Evolutionary conservation across 2,888 invertebrate genomes (phyloP).

Genomic region (Caenorhabditis sp.): DNA sequence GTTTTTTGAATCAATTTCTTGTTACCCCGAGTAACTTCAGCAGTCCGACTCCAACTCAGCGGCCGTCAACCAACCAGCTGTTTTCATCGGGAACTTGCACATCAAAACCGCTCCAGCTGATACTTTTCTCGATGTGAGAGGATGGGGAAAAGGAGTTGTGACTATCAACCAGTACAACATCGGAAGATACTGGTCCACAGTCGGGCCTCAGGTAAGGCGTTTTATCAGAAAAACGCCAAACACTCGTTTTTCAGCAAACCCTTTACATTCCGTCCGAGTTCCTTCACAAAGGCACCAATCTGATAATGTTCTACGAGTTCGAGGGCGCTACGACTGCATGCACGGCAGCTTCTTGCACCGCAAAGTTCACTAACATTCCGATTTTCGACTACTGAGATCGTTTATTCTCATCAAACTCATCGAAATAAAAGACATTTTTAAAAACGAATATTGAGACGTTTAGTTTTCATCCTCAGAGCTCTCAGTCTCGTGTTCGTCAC

Average conservation of each 20-base stretch:
- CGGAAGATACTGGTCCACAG: slow-evolving; percentile 82
- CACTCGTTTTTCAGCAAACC: slow-evolving; percentile 54
- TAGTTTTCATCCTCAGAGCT: slow-evolving; percentile 44
- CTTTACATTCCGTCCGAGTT: slow-evolving; percentile 46
- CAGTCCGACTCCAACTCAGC: neutral
- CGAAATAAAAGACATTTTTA: neutral
- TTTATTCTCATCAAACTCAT: no score
- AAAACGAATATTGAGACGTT: neutral
- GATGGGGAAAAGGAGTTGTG: slow-evolving; percentile 80
- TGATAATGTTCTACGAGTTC: slow-evolving; percentile 56
- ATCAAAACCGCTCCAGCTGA: slow-evolving; percentile 49
- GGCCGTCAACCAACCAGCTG: slow-evolving; percentile 23
- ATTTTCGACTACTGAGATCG: slow-evolving; percentile 38
- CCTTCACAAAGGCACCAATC: slow-evolving; percentile 41
- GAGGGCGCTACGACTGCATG: slow-evolving; percentile 49
- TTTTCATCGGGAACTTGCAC: slow-evolving; percentile 47
- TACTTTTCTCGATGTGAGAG: slow-evolving; percentile 66
- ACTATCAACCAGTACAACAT: slow-evolving; percentile 82
- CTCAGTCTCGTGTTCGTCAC: slow-evolving; percentile 65
- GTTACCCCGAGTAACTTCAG: neutral
- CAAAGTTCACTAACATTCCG: slow-evolving; percentile 41
- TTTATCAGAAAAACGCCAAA: no score
- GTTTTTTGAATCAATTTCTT: neutral
- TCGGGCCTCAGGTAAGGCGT: slow-evolving; percentile 81
- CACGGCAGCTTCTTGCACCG: slow-evolving; percentile 32